Conservation (phyloP, 2,888 invertebrate species). For the Blastobasis lacticolella region DNA sequence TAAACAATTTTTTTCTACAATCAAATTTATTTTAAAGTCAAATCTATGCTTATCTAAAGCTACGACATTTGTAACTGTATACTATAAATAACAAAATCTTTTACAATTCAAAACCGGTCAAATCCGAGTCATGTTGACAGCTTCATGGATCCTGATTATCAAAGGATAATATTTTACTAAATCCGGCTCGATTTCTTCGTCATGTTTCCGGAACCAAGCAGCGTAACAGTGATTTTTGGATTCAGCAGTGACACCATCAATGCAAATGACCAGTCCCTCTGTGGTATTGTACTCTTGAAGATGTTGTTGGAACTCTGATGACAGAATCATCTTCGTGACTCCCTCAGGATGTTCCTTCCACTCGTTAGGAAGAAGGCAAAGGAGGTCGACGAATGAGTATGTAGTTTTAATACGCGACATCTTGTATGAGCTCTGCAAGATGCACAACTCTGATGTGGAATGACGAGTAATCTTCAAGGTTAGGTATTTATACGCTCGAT, state of each 20-base stretch:
- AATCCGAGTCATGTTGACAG: not conserved
- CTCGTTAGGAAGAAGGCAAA: not conserved
- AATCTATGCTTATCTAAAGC: no score
- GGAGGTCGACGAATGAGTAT: not conserved
- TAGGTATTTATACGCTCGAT: not conserved
- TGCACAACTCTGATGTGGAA: not conserved
- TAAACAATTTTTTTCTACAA: no score
- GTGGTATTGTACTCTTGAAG: no score
- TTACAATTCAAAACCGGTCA: not conserved
- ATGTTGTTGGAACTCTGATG: no score
- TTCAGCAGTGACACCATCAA: no score
- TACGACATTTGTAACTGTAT: not conserved
- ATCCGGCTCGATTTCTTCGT: not conserved
- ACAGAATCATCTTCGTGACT: not conserved
- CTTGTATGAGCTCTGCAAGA: not conserved
- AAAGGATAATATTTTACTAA: not conserved
- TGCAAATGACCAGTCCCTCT: no score
- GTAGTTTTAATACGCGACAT: not conserved
- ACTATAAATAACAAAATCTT: not conserved
- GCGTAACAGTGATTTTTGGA: no score
- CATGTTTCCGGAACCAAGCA: not conserved
- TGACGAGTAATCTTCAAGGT: not conserved
- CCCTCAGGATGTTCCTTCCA: not conserved
- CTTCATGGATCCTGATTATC: not conserved
- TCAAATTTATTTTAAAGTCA: no score